Evolutionary conservation across 2,797 vertebrate species (phyloP).

Genomic region (Pogonophryne albipinna): DNA sequence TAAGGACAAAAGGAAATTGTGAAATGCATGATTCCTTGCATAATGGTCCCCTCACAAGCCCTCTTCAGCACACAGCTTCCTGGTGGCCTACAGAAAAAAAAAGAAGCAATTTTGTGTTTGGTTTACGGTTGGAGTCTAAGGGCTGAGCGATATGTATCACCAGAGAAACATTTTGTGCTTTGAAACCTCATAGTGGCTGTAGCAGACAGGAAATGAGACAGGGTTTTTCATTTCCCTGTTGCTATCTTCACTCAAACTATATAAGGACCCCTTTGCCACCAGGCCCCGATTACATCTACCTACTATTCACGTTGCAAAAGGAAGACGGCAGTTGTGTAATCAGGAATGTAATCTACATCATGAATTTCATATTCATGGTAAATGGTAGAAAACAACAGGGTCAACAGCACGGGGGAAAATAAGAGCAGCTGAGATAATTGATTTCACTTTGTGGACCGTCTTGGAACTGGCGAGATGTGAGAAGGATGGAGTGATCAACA

Average conservation of each 20-base stretch:
- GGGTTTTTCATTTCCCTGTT: conserved; percentile 87
- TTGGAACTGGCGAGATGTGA: conserved; percentile 51
- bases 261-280: conserved; percentile 77
- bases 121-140: conserved; percentile 73
- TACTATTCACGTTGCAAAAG: conserved; percentile 72
- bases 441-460: conserved; percentile 72
- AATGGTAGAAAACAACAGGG: conserved; percentile 77
- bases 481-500: conserved; percentile 73
- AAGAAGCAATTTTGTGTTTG: conserved; percentile 78
- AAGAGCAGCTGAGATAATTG: conserved; percentile 72
- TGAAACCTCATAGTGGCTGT: conserved; percentile 72
- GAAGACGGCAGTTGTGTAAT: conserved; percentile 80
- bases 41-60: conserved; percentile 53
- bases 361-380: conserved; percentile 84
- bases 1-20: conserved; percentile 71
- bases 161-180: conserved; percentile 78
- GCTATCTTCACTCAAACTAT: conserved; percentile 82
- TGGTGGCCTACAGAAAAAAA: conserved; percentile 52
- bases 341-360: conserved; percentile 83
- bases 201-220: conserved; percentile 87
- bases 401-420: conserved; percentile 60
- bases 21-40: conserved; percentile 56
- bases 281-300: conserved; percentile 81
- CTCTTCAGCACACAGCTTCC: conserved; percentile 44
- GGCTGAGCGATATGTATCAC: conserved; percentile 83